Base-by-base conservation (phyloP, 2,888 invertebrate species). In the Dryococelus australis region DNA sequence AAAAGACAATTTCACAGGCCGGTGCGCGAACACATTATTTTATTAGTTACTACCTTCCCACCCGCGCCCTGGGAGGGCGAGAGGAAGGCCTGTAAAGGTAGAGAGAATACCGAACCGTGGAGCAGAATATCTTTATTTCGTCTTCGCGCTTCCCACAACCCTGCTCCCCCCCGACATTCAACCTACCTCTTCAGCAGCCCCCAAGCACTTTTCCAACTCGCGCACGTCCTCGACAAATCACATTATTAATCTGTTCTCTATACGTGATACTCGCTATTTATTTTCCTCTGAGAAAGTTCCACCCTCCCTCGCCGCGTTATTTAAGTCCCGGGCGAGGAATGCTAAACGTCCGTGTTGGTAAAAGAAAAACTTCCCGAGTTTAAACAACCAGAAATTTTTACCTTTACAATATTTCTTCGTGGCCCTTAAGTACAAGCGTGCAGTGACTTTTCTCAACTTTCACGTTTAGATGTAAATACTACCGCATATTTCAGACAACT, bases 241-340 rank as follows among this genome's bases (percentile, higher is more conserved):
- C 79, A 87, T 87, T 87, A 87, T 86, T 87, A 87, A 87, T 87
- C 87, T 87, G 83, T 79, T 85, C 80, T 81, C 43, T 85, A 87
- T 87, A 87, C 87, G 87, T 85, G 85, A 83, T 83, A 83, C 83
- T 83, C 24, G 43, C 83, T 83, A 83, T 83, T 83, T 83, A 83
- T 80, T n/a, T 80, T 80, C 47, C 47, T 47, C 47, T 10, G 47
- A 16, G 16, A 47, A 47, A 1, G 0, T 47, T 47, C 24, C n/a
- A 12, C 65, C 78, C 65, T 78, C 78, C 65, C 51, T 51, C 51
- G 51, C n/a, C 65, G 24, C 65, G 20, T 65, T n/a, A 65, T 20
- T 65, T 65, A 65, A 65, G 65, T 65, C n/a, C 65, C 65, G 65
- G 65, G n/a, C 65, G n/a, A 65, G n/a, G 65, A 65, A 65, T 65